A percentile compares a stretch with the other conserved stretches of the same genome.
Evolutionary conservation across 2,113 vertebrate genomes (phyloP).

Genomic region (Bostrychus sinensis): DNA sequence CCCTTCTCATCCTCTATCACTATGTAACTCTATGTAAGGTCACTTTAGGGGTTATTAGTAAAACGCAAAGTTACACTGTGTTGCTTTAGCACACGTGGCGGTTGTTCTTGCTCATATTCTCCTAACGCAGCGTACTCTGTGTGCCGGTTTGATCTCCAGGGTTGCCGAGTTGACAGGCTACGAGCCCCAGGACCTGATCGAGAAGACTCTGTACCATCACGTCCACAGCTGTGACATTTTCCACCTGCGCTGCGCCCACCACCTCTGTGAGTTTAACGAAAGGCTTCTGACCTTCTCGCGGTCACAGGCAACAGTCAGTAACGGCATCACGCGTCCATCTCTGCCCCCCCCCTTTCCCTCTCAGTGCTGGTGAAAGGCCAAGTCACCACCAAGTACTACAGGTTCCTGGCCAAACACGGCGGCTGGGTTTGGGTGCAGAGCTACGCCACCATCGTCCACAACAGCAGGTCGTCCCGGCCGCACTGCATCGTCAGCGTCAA

Average conservation of each 20-base stretch:
- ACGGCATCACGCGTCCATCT: slow-evolving; percentile 20
- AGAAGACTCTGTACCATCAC: slow-evolving; percentile 98
- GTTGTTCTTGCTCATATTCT: background rate
- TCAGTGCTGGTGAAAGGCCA: slow-evolving; percentile 98
- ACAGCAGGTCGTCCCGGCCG: slow-evolving; percentile 95
- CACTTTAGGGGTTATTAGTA: too few relatives aligned
- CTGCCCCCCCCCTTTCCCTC: slow-evolving; percentile 25
- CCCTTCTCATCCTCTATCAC: too few relatives aligned
- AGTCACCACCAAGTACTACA: slow-evolving; percentile 98
- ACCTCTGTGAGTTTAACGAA: slow-evolving; percentile 87
- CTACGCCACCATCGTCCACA: slow-evolving; percentile 97
- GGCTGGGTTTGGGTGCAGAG: slow-evolving; percentile 99
- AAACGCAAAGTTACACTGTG: too few relatives aligned
- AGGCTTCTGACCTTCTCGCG: slow-evolving; percentile 20
- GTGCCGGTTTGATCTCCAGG: slow-evolving; percentile 70
- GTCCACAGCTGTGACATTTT: slow-evolving; percentile 98
- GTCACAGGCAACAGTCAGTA: slow-evolving; percentile 23
- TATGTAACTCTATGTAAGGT: too few relatives aligned
- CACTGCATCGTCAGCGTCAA: slow-evolving; percentile 99
- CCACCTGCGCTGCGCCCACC: slow-evolving; percentile 96
- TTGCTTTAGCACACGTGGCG: too few relatives aligned
- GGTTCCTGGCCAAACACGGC: slow-evolving; percentile 95
- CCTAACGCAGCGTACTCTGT: background rate
- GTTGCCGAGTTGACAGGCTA: slow-evolving; percentile 97
- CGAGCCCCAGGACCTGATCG: slow-evolving; percentile 97